These are phyloP conservation scores for Ochropleura leucogaster DNA, from an alignment of 2,888 invertebrate species.

Conservation along the genomic window DNA sequence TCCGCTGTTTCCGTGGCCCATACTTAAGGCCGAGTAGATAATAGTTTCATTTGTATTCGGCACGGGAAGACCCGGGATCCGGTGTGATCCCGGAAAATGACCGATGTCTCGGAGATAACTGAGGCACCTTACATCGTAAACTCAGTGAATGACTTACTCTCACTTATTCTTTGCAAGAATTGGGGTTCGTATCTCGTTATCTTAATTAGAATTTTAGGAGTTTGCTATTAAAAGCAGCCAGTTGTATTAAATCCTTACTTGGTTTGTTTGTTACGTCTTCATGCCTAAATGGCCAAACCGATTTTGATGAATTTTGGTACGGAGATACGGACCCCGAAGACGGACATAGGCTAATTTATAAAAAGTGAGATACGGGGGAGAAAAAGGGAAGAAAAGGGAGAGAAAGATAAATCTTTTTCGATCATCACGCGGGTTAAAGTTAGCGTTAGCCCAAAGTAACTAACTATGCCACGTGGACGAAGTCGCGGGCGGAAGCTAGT, in stretches of 20 bases:
- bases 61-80: constrained; percentile 46
- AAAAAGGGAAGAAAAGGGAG: too few relatives aligned
- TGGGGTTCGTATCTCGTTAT: constrained; percentile 26
- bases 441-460: too few relatives aligned
- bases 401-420: too few relatives aligned
- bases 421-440: too few relatives aligned
- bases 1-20: constrained; percentile 42
- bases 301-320: too few relatives aligned
- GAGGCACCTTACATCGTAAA: constrained; percentile 62
- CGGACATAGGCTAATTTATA: too few relatives aligned
- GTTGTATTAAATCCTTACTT: background rate
- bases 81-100: constrained; percentile 63
- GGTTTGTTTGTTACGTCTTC: too few relatives aligned
- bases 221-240: constrained; percentile 19
- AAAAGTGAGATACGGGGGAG: too few relatives aligned
- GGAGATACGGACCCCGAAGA: too few relatives aligned
- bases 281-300: too few relatives aligned
- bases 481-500: too few relatives aligned
- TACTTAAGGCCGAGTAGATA: constrained; percentile 55
- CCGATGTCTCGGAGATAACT: constrained; percentile 68
- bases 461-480: too few relatives aligned
- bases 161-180: constrained; percentile 44
- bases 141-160: constrained; percentile 48
- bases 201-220: constrained; percentile 23
- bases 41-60: constrained; percentile 74